Evolutionary conservation across 1,140 invertebrate genomes (phyloP).

Genomic region (Metopolophium dirhodum): DNA sequence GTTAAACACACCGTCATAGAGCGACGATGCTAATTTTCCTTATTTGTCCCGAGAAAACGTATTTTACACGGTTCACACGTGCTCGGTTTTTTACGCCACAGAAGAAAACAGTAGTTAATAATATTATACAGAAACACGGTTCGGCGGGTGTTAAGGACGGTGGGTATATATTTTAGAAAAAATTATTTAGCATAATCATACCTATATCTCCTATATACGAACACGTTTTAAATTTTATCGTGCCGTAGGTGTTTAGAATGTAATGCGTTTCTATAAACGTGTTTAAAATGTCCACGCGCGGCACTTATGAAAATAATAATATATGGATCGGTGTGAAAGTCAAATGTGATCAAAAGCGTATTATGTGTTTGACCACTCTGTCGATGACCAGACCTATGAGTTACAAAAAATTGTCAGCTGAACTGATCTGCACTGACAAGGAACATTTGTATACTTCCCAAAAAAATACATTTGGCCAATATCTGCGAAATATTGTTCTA

Average conservation of each 20-base stretch:
- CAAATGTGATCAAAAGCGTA: too few relatives aligned
- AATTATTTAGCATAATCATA: too few relatives aligned
- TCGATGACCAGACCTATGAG: background rate
- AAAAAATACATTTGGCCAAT: too few relatives aligned
- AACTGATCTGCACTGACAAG: too few relatives aligned
- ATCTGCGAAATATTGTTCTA: too few relatives aligned
- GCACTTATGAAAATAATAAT: slow-evolving; percentile 22
- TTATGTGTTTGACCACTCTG: too few relatives aligned
- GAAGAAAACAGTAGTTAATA: background rate
- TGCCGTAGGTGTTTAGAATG: background rate
- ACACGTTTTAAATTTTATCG: background rate
- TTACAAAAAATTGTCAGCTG: too few relatives aligned
- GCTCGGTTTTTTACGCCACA: background rate
- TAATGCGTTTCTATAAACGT: background rate
- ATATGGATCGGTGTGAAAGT: background rate
- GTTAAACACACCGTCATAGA: background rate
- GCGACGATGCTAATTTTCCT: background rate
- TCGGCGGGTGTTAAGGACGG: background rate
- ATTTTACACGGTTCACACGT: background rate
- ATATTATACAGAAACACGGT: background rate
- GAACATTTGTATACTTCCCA: background rate
- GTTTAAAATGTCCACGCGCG: background rate
- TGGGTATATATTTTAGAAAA: background rate
- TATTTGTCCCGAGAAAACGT: background rate
- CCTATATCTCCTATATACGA: background rate